Conservation (phyloP, 2,797 vertebrate genomes). For the Macropus fuliginosus region DNA sequence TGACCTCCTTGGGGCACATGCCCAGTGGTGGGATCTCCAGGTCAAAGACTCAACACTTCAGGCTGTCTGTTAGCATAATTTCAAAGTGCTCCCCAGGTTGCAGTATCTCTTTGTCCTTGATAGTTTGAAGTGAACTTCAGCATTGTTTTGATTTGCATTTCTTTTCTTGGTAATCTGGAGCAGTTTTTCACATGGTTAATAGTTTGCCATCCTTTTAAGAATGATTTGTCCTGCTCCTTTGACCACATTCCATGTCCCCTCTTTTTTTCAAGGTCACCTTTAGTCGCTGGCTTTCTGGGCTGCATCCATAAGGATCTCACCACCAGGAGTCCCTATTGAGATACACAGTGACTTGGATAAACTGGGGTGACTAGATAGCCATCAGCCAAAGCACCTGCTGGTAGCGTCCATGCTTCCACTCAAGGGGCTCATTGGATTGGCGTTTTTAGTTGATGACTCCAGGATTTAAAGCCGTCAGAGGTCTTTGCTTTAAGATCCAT, state of each 20-base stretch:
- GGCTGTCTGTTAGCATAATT: not conserved
- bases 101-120: not conserved
- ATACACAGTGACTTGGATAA: slow-evolving; percentile 37
- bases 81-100: not conserved
- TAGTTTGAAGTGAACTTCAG: not conserved
- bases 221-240: not conserved
- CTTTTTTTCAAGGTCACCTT: not conserved
- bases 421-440: slow-evolving; percentile 57
- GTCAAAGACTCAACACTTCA: too few relatives aligned
- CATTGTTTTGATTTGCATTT: not conserved
- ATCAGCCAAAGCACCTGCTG: slow-evolving; percentile 69
- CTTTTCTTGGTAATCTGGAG: not conserved
- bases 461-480: slow-evolving; percentile 40
- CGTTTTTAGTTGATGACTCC: slow-evolving; percentile 32
- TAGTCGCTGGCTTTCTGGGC: not conserved
- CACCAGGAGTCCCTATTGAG: slow-evolving; percentile 67
- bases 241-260: not conserved
- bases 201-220: not conserved
- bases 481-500: slow-evolving; percentile 16
- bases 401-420: slow-evolving; percentile 43
- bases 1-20: not conserved
- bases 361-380: slow-evolving; percentile 55
- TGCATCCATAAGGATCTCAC: not conserved
- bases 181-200: not conserved
- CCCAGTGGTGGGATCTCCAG: not conserved